A percentile compares a stretch with the other conserved stretches of the same genome.
phyloP scores from a whole-genome alignment of 2,797 vertebrate species.

The Phyllotis vaccarum region DNA sequence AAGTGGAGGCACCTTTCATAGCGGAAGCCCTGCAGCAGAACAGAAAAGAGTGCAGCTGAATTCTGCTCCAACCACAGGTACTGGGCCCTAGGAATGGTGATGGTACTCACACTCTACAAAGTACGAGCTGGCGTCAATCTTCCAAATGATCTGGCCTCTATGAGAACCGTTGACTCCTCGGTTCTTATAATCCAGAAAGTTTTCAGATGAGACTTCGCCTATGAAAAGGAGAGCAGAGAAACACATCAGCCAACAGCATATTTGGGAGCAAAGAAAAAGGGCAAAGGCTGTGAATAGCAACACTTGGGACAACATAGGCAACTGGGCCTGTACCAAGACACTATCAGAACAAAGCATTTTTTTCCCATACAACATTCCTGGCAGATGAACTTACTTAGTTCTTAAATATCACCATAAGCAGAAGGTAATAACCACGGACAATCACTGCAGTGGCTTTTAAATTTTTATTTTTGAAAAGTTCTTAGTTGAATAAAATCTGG shows the following conservation, averaged over 20 bases:
- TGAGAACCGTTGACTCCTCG: conserved; percentile 97
- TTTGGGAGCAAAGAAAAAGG: neutral
- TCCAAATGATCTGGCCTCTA: conserved; percentile 98
- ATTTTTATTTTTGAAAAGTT: conserved; percentile 6
- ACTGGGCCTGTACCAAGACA: neutral
- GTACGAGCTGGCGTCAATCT: conserved; percentile 95
- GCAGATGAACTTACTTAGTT: neutral
- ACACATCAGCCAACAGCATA: neutral
- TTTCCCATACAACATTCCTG: neutral
- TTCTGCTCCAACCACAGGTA: neutral
- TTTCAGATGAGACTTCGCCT: conserved; percentile 97
- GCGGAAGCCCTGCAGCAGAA: neutral
- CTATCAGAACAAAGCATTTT: neutral
- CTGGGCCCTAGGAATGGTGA: neutral
- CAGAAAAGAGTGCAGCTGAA: neutral
- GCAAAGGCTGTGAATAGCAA: neutral
- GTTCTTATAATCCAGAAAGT: conserved; percentile 99
- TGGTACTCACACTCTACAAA: conserved; percentile 94
- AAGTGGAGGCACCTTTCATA: neutral
- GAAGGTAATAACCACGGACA: neutral
- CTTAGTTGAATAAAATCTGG: neutral
- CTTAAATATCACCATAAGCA: neutral
- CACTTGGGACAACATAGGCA: neutral
- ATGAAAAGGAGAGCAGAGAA: conserved; percentile 62
- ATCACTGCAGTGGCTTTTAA: neutral